A percentile compares a stretch with the other conserved stretches of the same genome.
phyloP scores from a whole-genome alignment of 1,140 invertebrate genomes.

The Drosophila truncata region DNA sequence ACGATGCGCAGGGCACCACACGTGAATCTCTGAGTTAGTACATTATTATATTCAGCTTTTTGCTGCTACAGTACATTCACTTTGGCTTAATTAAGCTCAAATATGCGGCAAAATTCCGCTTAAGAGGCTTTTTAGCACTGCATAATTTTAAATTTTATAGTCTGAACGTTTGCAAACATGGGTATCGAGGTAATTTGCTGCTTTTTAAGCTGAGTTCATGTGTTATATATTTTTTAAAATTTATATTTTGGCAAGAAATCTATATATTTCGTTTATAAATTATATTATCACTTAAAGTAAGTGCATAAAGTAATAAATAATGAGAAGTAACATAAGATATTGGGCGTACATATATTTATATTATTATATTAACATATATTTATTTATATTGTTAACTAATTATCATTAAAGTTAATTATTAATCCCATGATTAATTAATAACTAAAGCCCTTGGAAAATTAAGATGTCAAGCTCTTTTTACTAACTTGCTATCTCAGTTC shows the following conservation, averaged over 20 bases:
- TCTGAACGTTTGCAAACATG: neutral
- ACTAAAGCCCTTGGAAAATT: neutral
- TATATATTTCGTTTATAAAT: neutral
- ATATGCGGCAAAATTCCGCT: conserved; percentile 28
- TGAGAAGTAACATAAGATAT: neutral
- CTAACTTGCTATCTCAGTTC: neutral
- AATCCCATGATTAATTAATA: neutral
- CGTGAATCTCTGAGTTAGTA: conserved; percentile 18
- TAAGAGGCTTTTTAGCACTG: conserved; percentile 50
- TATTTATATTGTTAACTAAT: neutral
- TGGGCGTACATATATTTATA: neutral
- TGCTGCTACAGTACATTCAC: conserved; percentile 59
- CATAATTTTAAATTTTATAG: conserved; percentile 31
- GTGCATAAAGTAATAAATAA: neutral
- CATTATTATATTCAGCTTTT: conserved; percentile 16
- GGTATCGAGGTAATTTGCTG: neutral
- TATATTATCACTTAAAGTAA: neutral
- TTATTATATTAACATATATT: neutral
- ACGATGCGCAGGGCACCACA: conserved; percentile 49
- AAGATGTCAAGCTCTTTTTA: neutral
- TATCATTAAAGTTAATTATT: neutral
- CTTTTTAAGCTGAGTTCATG: neutral
- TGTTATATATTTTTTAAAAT: neutral
- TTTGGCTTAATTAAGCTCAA: conserved; percentile 33
- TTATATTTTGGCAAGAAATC: neutral